Evolutionary conservation across 1,140 invertebrate genomes (phyloP).

Genomic region (Theocolax elegans): DNA sequence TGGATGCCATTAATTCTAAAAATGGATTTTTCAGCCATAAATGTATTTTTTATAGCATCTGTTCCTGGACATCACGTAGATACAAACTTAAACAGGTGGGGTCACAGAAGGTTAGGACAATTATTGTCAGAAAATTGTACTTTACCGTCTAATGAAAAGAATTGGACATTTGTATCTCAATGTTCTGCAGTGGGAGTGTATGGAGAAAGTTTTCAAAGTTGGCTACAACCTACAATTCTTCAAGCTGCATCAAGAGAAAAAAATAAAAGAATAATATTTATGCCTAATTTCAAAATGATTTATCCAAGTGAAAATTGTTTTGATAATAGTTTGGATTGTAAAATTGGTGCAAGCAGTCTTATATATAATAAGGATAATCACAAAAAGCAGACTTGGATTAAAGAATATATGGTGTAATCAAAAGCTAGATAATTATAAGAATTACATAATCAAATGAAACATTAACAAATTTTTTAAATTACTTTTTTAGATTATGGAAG

Average conservation of each 20-base stretch:
- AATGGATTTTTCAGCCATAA: conserved; percentile 83
- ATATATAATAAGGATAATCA: conserved; percentile 84
- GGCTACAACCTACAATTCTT: conserved; percentile 76
- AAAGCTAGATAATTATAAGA: conserved; percentile 7
- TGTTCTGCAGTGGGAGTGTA: conserved; percentile 91
- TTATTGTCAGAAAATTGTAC: conserved; percentile 74
- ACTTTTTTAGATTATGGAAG: conserved; percentile 82
- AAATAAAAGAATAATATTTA: conserved; percentile 52
- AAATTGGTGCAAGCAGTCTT: conserved; percentile 86
- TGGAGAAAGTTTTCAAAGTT: conserved; percentile 75
- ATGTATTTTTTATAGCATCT: conserved; percentile 87
- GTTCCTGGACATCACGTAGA: conserved; percentile 82
- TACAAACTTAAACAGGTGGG: conserved; percentile 71
- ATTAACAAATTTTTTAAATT: conserved; percentile 27
- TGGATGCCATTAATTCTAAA: conserved; percentile 80
- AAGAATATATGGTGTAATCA: conserved; percentile 80
- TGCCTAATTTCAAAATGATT: conserved; percentile 68
- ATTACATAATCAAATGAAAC: background rate
- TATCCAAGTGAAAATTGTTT: conserved; percentile 86
- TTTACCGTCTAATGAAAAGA: conserved; percentile 65
- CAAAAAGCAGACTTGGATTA: conserved; percentile 87
- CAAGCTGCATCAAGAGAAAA: conserved; percentile 71
- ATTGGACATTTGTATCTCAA: conserved; percentile 82
- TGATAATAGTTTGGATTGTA: conserved; percentile 82
- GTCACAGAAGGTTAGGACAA: conserved; percentile 76